A percentile compares a stretch with the other conserved stretches of the same genome.
Conservation (phyloP, 2,888 invertebrate species). For the Acanthosoma haemorrhoidale region DNA sequence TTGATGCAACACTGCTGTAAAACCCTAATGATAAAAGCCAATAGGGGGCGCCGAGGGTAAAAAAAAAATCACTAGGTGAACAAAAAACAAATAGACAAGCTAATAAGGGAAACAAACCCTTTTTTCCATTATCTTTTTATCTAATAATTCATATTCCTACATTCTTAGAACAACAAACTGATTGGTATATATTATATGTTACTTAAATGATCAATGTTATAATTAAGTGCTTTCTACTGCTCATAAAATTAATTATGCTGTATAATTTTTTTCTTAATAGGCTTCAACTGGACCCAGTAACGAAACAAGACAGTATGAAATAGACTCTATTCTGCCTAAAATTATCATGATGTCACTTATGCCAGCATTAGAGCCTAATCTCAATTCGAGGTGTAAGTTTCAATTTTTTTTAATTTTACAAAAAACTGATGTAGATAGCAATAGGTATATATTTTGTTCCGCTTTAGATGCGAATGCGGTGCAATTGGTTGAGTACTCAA, state of each 20-base stretch:
- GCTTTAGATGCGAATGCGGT: constrained; percentile 32
- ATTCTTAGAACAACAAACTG: too few relatives aligned
- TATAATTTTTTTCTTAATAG: neutral
- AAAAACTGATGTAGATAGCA: neutral
- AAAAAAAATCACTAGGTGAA: too few relatives aligned
- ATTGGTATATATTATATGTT: too few relatives aligned
- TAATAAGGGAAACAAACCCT: too few relatives aligned
- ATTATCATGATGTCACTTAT: neutral
- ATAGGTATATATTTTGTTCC: neutral
- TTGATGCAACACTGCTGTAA: too few relatives aligned
- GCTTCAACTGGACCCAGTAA: neutral
- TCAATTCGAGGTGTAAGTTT: constrained; percentile 7
- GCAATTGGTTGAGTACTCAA: constrained; percentile 30
- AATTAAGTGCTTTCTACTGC: too few relatives aligned
- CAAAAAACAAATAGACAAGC: too few relatives aligned
- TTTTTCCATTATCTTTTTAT: too few relatives aligned
- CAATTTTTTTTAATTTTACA: neutral
- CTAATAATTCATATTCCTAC: too few relatives aligned
- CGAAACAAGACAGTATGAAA: neutral
- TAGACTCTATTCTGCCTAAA: neutral
- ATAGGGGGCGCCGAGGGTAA: too few relatives aligned
- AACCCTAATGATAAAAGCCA: too few relatives aligned
- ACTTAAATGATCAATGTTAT: too few relatives aligned
- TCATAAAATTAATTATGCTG: neutral
- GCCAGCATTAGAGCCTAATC: constrained; percentile 9